Percentiles rank a stretch among this genome's conserved stretches.
These are phyloP conservation scores for Butastur rufipennis DNA, from an alignment of 2,113 vertebrate genomes.

Conservation along the genomic window DNA sequence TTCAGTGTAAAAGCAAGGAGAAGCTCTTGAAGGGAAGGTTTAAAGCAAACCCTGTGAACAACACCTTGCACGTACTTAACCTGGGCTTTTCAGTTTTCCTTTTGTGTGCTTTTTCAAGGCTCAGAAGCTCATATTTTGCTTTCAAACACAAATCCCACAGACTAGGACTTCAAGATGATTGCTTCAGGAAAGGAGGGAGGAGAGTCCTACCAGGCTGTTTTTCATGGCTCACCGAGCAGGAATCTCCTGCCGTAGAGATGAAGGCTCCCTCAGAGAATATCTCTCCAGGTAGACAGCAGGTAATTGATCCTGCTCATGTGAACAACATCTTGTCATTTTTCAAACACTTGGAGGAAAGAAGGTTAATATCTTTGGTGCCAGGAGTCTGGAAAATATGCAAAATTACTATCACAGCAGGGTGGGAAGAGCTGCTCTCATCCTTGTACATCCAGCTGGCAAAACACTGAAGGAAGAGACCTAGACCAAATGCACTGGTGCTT, in stretches of 20 bases:
- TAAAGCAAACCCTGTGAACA: not conserved
- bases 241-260: not conserved
- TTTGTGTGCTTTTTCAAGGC: not conserved
- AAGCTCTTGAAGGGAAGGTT: not conserved
- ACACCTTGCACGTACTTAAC: not conserved
- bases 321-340: slow-evolving; percentile 17
- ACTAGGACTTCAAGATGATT: not conserved
- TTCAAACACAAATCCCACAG: not conserved
- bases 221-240: slow-evolving; percentile 1
- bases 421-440: not conserved
- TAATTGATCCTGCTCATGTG: slow-evolving; percentile 45
- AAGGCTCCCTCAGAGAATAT: not conserved
- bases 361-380: not conserved
- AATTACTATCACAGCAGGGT: not conserved
- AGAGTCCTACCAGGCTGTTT: not conserved
- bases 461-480: not conserved
- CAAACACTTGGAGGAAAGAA: not conserved
- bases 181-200: not conserved
- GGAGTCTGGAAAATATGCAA: not conserved
- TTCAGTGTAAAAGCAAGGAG: not conserved
- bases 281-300: slow-evolving; percentile 26
- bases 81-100: not conserved
- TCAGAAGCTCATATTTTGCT: not conserved
- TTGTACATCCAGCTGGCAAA: not conserved
- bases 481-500: not conserved